Evolutionary conservation across 2,113 vertebrate genomes (phyloP).

Genomic region (Osmerus mordax): DNA sequence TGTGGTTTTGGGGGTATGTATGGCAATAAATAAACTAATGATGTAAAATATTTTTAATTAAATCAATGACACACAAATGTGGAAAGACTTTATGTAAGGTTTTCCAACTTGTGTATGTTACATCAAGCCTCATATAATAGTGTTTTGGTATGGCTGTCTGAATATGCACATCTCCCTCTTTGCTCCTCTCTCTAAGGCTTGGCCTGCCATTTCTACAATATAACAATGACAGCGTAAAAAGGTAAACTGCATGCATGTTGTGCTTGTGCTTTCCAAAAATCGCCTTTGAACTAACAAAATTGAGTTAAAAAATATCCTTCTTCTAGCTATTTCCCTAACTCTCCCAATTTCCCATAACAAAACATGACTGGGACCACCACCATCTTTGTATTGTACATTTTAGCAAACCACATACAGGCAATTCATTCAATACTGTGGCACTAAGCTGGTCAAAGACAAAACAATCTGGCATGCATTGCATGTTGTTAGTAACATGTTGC

Average conservation of each 20-base stretch:
- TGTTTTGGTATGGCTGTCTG: conserved; percentile 28
- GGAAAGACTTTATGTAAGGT: neutral
- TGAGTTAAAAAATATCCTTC: neutral
- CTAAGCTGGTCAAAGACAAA: too few relatives aligned
- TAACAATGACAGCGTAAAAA: conserved; percentile 57
- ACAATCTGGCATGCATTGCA: neutral
- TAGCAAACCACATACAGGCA: too few relatives aligned
- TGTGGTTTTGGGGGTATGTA: neutral
- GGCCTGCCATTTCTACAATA: conserved; percentile 71
- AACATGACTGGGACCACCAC: too few relatives aligned
- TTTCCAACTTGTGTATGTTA: neutral
- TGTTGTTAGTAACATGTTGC: neutral
- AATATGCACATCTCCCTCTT: conserved; percentile 42
- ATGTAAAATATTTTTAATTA: too few relatives aligned
- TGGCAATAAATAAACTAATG: too few relatives aligned
- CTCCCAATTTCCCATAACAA: too few relatives aligned
- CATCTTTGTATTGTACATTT: too few relatives aligned
- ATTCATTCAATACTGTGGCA: too few relatives aligned
- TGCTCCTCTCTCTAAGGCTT: conserved; percentile 62
- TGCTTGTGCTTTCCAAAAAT: neutral
- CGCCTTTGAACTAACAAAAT: neutral
- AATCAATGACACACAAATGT: neutral
- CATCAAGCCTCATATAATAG: neutral
- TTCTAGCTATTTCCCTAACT: neutral
- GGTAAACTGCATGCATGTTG: conserved; percentile 55